Evolutionary conservation across 2,797 vertebrate species (phyloP).

Genomic region (Parauchenoglanis ngamensis): DNA sequence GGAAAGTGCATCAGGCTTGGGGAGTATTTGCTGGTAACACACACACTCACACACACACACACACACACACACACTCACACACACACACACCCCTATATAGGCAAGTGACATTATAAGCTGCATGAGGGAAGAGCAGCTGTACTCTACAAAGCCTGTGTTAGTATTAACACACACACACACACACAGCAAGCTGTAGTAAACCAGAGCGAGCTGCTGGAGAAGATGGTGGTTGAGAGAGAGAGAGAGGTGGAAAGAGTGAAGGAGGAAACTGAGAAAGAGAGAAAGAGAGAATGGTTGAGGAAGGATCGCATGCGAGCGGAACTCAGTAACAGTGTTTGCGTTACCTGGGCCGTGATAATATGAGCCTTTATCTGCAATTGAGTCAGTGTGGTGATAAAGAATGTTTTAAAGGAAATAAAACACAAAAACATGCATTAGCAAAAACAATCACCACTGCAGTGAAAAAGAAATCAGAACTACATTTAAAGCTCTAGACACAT

Average conservation of each 20-base stretch:
- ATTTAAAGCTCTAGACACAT: not conserved
- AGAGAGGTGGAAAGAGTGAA: not conserved
- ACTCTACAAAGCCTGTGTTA: constrained; percentile 23
- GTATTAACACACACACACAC: constrained; percentile 27
- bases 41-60: not conserved
- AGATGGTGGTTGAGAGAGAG: not conserved
- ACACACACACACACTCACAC: constrained; percentile 12
- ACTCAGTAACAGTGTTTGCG: constrained; percentile 8
- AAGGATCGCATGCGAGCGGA: constrained; percentile 36
- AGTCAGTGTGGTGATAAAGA: constrained; percentile 69
- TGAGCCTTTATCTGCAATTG: constrained; percentile 82
- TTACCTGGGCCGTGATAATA: constrained; percentile 88
- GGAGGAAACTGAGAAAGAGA: constrained; percentile 27
- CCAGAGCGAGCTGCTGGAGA: not conserved
- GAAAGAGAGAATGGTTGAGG: constrained; percentile 22
- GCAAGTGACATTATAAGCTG: constrained; percentile 1
- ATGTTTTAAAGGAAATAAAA: constrained; percentile 52
- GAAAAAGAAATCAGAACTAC: not conserved
- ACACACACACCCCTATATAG: not conserved
- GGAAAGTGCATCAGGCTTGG: not conserved
- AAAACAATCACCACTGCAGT: not conserved
- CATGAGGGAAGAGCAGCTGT: not conserved
- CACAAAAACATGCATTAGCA: constrained; percentile 38
- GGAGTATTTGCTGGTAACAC: not conserved
- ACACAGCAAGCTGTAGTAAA: constrained; percentile 11